phyloP scores from a whole-genome alignment of 2,113 vertebrate species.

The Dicrurus megarhynchus region DNA sequence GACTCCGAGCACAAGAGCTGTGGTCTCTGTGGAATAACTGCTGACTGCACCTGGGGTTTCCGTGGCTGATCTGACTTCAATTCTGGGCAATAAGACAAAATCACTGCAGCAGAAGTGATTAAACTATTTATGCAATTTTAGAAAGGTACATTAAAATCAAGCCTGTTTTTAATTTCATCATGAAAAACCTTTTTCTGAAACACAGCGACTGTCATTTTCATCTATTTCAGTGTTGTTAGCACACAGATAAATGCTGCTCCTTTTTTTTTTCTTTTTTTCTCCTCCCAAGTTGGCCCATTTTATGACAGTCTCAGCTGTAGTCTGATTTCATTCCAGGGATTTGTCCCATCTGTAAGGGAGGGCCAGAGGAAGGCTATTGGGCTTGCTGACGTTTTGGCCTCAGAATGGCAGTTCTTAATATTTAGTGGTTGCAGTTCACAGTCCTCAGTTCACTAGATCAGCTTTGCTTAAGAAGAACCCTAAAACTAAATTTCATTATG shows the following conservation, averaged over 20 bases:
- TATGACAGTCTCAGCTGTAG: not conserved
- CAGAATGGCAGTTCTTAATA: not conserved
- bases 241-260: not conserved
- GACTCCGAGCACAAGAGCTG: rapidly evolving
- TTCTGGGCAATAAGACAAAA: not conserved
- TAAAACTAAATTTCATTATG: not conserved
- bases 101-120: not conserved
- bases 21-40: rapidly evolving
- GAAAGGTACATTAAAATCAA: not conserved
- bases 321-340: not conserved
- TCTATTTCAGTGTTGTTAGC: not conserved
- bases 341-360: not conserved
- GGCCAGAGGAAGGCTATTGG: not conserved
- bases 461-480: not conserved
- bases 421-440: not conserved
- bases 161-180: not conserved
- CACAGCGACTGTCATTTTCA: not conserved
- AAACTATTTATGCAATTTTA: not conserved
- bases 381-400: not conserved
- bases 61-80: not conserved
- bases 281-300: not conserved
- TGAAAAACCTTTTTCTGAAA: not conserved
- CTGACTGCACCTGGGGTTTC: not conserved
- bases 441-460: not conserved
- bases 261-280: not conserved